These are phyloP conservation scores for Hozukius guyotensis DNA, from an alignment of 2,797 vertebrate genomes.

Conservation along the genomic window DNA sequence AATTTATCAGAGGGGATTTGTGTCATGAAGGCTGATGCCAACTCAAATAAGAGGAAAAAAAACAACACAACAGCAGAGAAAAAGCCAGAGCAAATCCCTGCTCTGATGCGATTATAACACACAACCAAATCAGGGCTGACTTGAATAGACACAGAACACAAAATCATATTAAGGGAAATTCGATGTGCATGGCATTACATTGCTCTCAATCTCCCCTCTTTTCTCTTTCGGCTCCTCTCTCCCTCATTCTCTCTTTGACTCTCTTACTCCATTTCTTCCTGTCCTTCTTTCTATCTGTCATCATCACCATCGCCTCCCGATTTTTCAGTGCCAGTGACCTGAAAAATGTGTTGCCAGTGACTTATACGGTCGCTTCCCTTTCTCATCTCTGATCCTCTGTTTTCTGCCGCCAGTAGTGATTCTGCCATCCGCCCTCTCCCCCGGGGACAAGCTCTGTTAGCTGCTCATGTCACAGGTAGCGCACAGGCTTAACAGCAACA, in stretches of 20 bases:
- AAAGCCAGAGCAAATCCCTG: constrained; percentile 84
- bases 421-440: constrained; percentile 24
- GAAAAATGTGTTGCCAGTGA: constrained; percentile 75
- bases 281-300: constrained; percentile 66
- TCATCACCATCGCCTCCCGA: constrained; percentile 43
- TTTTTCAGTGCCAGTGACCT: constrained; percentile 77
- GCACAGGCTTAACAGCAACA: constrained; percentile 39
- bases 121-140: constrained; percentile 87
- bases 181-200: constrained; percentile 86
- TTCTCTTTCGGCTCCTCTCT: constrained; percentile 52
- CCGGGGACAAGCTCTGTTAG: constrained; percentile 30
- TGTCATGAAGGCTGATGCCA: constrained; percentile 85
- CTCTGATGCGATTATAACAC: constrained; percentile 88
- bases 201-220: constrained; percentile 74
- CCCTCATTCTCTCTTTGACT: constrained; percentile 51
- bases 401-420: constrained; percentile 25
- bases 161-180: constrained; percentile 89
- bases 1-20: constrained; percentile 88
- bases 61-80: constrained; percentile 76
- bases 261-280: constrained; percentile 62
- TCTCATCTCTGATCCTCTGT: constrained; percentile 38
- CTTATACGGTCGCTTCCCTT: constrained; percentile 48
- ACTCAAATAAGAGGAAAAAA: constrained; percentile 77
- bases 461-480: constrained; percentile 54
- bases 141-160: constrained; percentile 90